Conservation (phyloP, 2,797 vertebrate genomes). For the Pterois miles region DNA sequence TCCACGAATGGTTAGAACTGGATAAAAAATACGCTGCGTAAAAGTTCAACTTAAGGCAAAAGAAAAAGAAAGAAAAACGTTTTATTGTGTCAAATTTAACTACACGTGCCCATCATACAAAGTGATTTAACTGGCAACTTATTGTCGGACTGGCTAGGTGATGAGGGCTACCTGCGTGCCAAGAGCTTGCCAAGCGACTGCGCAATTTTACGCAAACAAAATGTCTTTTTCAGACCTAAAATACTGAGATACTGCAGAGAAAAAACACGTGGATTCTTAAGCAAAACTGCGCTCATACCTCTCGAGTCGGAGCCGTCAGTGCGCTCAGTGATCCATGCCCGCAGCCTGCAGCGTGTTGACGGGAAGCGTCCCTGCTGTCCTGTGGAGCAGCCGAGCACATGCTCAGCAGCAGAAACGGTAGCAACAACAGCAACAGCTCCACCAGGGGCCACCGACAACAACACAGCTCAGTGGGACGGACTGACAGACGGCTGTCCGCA, state of each 20-base stretch:
- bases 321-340: conserved; percentile 44
- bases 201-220: neutral
- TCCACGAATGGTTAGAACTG: neutral
- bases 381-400: conserved; percentile 32
- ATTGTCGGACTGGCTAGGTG: neutral
- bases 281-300: conserved; percentile 55
- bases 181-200: neutral
- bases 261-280: neutral
- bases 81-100: neutral
- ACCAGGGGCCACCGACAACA: conserved; percentile 18
- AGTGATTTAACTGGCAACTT: neutral
- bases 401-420: conserved; percentile 21
- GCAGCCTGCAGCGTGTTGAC: conserved; percentile 15
- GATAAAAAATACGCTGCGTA: conserved; percentile 14
- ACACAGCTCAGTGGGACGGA: conserved; percentile 27
- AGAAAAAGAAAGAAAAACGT: neutral
- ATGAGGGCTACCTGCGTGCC: neutral
- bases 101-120: neutral
- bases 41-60: conserved; percentile 25
- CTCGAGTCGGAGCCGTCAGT: neutral
- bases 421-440: conserved; percentile 12
- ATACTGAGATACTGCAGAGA: neutral
- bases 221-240: neutral
- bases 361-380: conserved; percentile 19
- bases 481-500: neutral